Evolutionary conservation across 2,888 invertebrate genomes (phyloP).

Genomic region (Diogma glabrata): DNA sequence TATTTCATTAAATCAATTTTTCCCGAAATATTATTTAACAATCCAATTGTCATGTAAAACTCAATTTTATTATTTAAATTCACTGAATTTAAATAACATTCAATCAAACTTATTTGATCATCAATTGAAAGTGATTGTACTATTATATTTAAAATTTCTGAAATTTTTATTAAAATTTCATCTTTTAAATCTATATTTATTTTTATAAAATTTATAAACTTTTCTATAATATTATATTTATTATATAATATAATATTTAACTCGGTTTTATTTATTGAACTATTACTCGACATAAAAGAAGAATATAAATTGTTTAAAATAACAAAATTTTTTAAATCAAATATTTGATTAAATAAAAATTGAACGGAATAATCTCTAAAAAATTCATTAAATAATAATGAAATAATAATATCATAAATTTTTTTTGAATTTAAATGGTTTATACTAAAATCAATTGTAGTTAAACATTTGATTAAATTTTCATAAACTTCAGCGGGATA

Average conservation of each 20-base stretch:
- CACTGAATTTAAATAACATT: constrained; percentile 32
- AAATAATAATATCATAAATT: constrained; percentile 6
- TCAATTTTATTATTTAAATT: constrained; percentile 27
- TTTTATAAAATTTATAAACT: constrained; percentile 30
- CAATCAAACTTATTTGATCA: constrained; percentile 37
- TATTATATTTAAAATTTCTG: constrained; percentile 36
- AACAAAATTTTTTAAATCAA: constrained; percentile 1
- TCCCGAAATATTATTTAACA: constrained; percentile 30
- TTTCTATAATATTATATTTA: constrained; percentile 35
- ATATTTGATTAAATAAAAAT: neutral
- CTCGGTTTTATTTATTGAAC: too few species aligned
- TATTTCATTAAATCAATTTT: constrained; percentile 30
- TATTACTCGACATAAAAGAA: too few species aligned
- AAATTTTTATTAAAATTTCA: constrained; percentile 31
- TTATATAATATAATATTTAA: constrained; percentile 28
- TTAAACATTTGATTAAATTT: constrained; percentile 22
- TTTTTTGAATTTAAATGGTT: constrained; percentile 1
- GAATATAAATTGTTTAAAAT: constrained; percentile 2
- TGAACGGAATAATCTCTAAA: neutral
- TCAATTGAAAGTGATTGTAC: constrained; percentile 34
- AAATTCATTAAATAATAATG: neutral
- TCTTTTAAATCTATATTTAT: constrained; percentile 19
- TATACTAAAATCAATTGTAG: neutral
- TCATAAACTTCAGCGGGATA: constrained; percentile 44
- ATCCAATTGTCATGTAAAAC: constrained; percentile 31